These are phyloP conservation scores for Pseudorectes ferrugineus DNA, from an alignment of 2,113 vertebrate species.

Conservation along the genomic window DNA sequence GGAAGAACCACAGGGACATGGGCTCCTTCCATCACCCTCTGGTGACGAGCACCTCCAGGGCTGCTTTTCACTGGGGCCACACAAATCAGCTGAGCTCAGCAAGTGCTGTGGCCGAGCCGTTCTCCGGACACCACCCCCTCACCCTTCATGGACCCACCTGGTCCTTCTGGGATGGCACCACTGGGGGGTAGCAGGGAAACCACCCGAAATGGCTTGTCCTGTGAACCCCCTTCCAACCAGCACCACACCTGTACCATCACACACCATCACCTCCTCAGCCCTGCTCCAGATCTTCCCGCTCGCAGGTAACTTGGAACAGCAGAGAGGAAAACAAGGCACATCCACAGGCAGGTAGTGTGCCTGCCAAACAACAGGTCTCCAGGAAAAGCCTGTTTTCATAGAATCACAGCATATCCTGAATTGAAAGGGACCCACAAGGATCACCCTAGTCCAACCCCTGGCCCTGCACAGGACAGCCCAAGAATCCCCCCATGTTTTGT, in stretches of 20 bases:
- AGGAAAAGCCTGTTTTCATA: background rate
- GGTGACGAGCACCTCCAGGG: background rate
- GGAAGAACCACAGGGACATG: fast-evolving
- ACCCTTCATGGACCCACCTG: background rate
- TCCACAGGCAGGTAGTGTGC: background rate
- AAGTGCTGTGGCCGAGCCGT: background rate
- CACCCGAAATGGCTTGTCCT: background rate
- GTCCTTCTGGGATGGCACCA: background rate
- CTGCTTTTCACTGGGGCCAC: background rate
- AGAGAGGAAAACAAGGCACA: background rate
- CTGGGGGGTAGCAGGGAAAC: background rate
- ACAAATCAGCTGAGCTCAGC: background rate
- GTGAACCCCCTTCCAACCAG: background rate
- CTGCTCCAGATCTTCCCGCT: background rate
- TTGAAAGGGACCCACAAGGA: background rate
- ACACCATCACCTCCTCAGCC: background rate
- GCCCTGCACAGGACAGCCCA: background rate
- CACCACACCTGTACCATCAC: fast-evolving
- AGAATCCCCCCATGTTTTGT: background rate
- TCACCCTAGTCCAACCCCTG: too few relatives aligned
- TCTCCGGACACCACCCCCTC: background rate
- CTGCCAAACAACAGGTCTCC: background rate
- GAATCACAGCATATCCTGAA: background rate
- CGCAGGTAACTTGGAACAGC: background rate
- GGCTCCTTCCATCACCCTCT: background rate